Evolutionary conservation across 2,797 vertebrate genomes (phyloP).

Genomic region (Ciconia nigra): DNA sequence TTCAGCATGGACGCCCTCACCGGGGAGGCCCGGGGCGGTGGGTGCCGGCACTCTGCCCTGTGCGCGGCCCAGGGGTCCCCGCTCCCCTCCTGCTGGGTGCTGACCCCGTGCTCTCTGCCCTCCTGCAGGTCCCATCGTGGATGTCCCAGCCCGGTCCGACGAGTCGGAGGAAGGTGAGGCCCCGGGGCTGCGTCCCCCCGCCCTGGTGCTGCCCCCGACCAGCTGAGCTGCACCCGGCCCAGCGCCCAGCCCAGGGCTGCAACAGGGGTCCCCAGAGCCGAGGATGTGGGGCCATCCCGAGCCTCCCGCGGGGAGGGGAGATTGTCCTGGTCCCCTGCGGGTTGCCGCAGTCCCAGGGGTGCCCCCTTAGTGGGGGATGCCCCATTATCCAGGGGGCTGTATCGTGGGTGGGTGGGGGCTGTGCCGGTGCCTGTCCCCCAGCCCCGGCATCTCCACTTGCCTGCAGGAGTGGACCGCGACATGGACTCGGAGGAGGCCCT

Average conservation of each 20-base stretch:
- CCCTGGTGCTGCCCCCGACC: background rate
- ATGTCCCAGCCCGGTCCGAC: background rate
- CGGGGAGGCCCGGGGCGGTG: background rate
- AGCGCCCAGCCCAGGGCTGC: background rate
- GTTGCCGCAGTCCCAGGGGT: background rate
- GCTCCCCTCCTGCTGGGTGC: fast-evolving
- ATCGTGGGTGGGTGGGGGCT: background rate
- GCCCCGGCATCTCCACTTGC: background rate
- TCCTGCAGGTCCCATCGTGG: background rate
- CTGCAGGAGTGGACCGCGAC: background rate
- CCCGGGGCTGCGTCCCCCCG: too few species aligned
- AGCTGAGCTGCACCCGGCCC: background rate
- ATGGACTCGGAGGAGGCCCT: background rate
- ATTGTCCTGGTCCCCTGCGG: too few species aligned
- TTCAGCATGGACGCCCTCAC: background rate
- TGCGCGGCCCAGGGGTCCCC: background rate
- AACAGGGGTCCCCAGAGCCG: background rate
- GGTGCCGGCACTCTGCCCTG: background rate
- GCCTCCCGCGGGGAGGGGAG: background rate
- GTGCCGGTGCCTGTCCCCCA: background rate
- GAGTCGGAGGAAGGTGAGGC: slow-evolving; percentile 1
- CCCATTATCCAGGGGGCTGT: background rate
- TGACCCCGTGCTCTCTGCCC: background rate
- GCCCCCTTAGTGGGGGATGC: background rate
- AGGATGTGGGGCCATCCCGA: background rate